phyloP scores from a whole-genome alignment of 2,888 invertebrate genomes.

The Laothoe populi region DNA sequence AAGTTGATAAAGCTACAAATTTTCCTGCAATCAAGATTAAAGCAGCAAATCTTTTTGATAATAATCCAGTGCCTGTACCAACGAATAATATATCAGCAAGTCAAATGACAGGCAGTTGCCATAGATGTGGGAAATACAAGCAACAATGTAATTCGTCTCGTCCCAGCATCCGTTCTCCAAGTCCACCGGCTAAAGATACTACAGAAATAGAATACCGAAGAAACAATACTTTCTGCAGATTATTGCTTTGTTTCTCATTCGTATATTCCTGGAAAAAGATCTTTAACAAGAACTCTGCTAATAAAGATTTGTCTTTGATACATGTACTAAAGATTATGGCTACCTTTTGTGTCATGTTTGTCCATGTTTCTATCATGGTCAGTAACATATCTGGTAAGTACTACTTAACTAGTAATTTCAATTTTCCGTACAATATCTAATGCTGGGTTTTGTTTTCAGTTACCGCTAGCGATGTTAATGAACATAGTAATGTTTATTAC shows the following conservation, averaged over 20 bases:
- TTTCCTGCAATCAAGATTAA: slow-evolving; percentile 1
- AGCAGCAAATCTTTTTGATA: slow-evolving; percentile 28
- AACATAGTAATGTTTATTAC: slow-evolving; percentile 74
- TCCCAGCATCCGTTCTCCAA: slow-evolving; percentile 51
- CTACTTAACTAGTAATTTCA: neutral
- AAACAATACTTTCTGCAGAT: slow-evolving; percentile 54
- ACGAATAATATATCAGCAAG: slow-evolving; percentile 71
- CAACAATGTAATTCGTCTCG: slow-evolving; percentile 65
- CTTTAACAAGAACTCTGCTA: slow-evolving; percentile 75
- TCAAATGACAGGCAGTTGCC: slow-evolving; percentile 62
- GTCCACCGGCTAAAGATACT: slow-evolving; percentile 60
- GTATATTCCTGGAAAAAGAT: slow-evolving; percentile 71
- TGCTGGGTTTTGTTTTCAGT: slow-evolving; percentile 64
- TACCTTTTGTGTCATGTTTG: slow-evolving; percentile 87
- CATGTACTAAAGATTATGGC: slow-evolving; percentile 87
- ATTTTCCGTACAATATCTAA: neutral
- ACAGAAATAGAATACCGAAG: slow-evolving; percentile 63
- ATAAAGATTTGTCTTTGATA: slow-evolving; percentile 81
- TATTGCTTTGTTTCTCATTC: slow-evolving; percentile 73
- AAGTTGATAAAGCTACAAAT: slow-evolving; percentile 52
- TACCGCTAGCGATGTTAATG: slow-evolving; percentile 68
- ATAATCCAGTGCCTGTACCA: slow-evolving; percentile 59
- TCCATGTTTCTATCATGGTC: slow-evolving; percentile 86
- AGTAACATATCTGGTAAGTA: slow-evolving; percentile 86
- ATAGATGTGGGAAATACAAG: slow-evolving; percentile 73